phyloP scores from a whole-genome alignment of 2,797 vertebrate genomes.

The Phalanger gymnotis region DNA sequence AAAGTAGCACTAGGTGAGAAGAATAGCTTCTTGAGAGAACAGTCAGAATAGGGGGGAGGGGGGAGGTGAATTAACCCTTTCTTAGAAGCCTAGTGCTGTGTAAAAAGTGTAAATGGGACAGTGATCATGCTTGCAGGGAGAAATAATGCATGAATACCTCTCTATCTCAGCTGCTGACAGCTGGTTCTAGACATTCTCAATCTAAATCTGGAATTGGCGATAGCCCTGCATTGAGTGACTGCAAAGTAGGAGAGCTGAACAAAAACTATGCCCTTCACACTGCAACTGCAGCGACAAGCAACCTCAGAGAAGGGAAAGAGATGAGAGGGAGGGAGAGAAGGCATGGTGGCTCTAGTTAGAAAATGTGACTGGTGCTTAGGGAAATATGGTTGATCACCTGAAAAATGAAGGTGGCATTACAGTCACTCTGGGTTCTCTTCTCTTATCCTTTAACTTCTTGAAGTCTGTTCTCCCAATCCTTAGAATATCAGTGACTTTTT shows the following conservation, averaged over 20 bases:
- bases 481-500: not conserved
- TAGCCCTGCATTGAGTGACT: not conserved
- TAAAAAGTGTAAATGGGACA: not conserved
- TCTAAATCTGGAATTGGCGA: not conserved
- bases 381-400: not conserved
- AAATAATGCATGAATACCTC: not conserved
- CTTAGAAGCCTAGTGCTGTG: not conserved
- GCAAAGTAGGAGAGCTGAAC: not conserved
- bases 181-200: not conserved
- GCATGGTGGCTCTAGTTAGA: not conserved
- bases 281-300: not conserved
- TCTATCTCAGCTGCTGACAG: not conserved
- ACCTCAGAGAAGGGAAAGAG: not conserved
- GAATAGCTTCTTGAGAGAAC: not conserved
- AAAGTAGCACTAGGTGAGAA: not conserved
- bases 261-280: not conserved
- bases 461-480: not conserved
- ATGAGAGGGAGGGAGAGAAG: not conserved
- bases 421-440: not conserved
- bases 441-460: not conserved
- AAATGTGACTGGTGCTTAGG: not conserved
- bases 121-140: not conserved
- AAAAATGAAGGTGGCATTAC: not conserved
- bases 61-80: not conserved
- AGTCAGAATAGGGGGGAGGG: not conserved